These are phyloP conservation scores for Myodes glareolus DNA, from an alignment of 2,113 vertebrate genomes.

Conservation along the genomic window DNA sequence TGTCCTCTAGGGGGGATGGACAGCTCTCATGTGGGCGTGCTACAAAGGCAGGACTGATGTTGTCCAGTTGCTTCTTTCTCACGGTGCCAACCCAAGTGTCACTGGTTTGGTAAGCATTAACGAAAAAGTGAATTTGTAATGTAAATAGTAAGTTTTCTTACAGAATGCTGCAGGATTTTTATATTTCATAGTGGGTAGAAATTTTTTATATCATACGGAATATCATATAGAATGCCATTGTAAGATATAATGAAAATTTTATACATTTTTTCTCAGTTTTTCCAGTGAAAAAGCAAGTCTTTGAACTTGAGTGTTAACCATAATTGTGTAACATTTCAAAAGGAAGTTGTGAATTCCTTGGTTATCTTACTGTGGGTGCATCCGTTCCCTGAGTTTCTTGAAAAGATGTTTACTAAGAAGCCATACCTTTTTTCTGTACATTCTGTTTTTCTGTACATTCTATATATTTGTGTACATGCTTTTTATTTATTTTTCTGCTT, in stretches of 20 bases:
- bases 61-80: constrained; percentile 92
- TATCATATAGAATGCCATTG: not conserved
- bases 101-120: constrained; percentile 93
- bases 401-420: not conserved
- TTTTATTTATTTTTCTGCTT: not conserved
- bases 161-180: not conserved
- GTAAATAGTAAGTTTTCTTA: not conserved
- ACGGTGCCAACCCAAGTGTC: constrained; percentile 95
- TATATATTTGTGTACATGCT: not conserved
- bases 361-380: not conserved
- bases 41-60: constrained; percentile 96
- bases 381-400: not conserved
- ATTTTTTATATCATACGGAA: not conserved
- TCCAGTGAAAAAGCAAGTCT: not conserved
- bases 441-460: not conserved
- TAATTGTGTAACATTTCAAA: not conserved
- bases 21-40: constrained; percentile 97
- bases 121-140: not conserved
- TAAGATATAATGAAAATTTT: not conserved
- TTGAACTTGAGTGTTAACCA: not conserved
- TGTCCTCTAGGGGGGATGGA: constrained; percentile 94
- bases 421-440: not conserved
- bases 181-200: not conserved
- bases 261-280: not conserved
- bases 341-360: not conserved